These are phyloP conservation scores for Euwallacea similis DNA, from an alignment of 1,140 invertebrate genomes.

Conservation along the genomic window DNA sequence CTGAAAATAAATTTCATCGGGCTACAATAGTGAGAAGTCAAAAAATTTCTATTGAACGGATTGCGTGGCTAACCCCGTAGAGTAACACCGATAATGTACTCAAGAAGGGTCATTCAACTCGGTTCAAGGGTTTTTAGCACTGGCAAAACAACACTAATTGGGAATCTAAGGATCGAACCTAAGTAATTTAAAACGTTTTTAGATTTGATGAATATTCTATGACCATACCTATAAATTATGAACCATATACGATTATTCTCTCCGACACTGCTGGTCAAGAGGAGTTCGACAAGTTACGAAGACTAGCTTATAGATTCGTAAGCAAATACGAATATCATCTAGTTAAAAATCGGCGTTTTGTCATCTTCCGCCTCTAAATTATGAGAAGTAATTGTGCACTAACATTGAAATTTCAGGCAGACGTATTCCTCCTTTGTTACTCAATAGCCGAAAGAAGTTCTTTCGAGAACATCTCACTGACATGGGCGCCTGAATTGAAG, in stretches of 20 bases:
- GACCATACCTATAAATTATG: constrained; percentile 47
- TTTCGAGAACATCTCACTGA: constrained; percentile 97
- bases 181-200: constrained; percentile 18
- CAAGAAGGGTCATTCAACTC: too few species aligned
- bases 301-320: constrained; percentile 88
- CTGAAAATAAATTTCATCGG: too few species aligned
- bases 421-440: constrained; percentile 97
- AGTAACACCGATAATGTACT: too few species aligned
- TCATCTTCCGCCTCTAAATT: neutral
- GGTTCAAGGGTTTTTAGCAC: too few species aligned
- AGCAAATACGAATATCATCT: constrained; percentile 25
- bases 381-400: neutral
- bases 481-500: constrained; percentile 88
- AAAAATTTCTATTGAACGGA: too few species aligned
- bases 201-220: constrained; percentile 53
- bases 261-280: constrained; percentile 90
- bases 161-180: too few species aligned
- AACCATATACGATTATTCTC: constrained; percentile 48
- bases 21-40: too few species aligned
- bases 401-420: constrained; percentile 72
- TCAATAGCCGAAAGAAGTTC: constrained; percentile 95
- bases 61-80: too few species aligned
- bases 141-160: too few species aligned
- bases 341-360: constrained; percentile 10
- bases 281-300: constrained; percentile 92